Conservation (phyloP, 1,140 invertebrate genomes). For the Anastatus disparis region DNA sequence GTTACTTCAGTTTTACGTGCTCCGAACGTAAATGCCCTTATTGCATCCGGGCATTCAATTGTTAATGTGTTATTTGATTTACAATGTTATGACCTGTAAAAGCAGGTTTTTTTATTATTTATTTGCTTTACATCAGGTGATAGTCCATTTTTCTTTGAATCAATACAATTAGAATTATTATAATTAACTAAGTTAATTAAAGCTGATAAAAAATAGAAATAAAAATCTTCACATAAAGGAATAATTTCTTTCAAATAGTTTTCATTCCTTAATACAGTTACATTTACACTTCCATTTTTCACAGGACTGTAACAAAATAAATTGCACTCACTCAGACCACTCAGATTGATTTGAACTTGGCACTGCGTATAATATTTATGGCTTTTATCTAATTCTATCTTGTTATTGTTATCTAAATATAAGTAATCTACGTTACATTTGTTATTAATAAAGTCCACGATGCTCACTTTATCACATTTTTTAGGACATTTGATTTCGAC, state of each 20-base stretch:
- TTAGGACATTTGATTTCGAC: background rate
- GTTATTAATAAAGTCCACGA: background rate
- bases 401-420: background rate
- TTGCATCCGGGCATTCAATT: no score
- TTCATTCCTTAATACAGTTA: conserved; percentile 44
- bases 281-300: conserved; percentile 28
- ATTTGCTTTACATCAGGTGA: background rate
- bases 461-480: background rate
- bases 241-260: conserved; percentile 36
- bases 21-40: no score
- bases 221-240: conserved; percentile 42
- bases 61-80: background rate
- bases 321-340: background rate
- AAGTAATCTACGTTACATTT: background rate
- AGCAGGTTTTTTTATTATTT: background rate
- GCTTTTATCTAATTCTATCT: background rate
- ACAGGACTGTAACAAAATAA: conserved; percentile 25
- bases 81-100: background rate
- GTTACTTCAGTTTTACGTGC: no score
- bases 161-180: background rate
- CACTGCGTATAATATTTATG: no score
- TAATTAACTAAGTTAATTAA: background rate
- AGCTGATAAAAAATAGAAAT: conserved; percentile 44
- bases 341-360: background rate
- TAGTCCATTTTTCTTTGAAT: background rate